Conservation (phyloP, 2,888 invertebrate genomes). For the Leptopilina syphax region DNA sequence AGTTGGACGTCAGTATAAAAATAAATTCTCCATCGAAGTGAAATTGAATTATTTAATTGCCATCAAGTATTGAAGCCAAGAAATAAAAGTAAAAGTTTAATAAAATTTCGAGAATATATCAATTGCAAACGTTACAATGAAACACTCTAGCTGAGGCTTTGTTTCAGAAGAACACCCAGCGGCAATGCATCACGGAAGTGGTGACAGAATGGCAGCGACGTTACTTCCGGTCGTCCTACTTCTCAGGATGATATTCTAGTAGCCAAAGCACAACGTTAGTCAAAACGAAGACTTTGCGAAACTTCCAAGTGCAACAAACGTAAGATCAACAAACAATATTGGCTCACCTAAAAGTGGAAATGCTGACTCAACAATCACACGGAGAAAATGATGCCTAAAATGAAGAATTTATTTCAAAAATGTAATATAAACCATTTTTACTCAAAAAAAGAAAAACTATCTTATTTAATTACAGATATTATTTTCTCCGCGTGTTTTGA, state of each 20-base stretch:
- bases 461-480: no score
- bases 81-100: not conserved
- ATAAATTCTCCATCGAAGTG: no score
- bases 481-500: no score
- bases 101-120: not conserved
- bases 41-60: no score
- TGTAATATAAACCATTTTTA: no score
- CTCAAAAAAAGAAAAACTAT: no score
- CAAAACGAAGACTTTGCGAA: not conserved
- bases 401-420: no score
- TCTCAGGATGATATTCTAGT: slow-evolving; percentile 62
- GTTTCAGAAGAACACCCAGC: slow-evolving; percentile 90
- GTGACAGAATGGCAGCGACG: slow-evolving; percentile 70
- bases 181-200: slow-evolving; percentile 87
- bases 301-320: slow-evolving; percentile 7
- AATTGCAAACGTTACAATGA: slow-evolving; percentile 6
- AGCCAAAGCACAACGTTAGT: slow-evolving; percentile 11
- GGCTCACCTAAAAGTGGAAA: slow-evolving; percentile 23
- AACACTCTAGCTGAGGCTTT: slow-evolving; percentile 62
- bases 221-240: slow-evolving; percentile 65
- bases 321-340: slow-evolving; percentile 27
- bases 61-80: no score
- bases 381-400: not conserved
- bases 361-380: not conserved
- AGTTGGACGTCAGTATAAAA: no score